These are phyloP conservation scores for Griposia aprilina DNA, from an alignment of 2,888 invertebrate genomes.

Conservation along the genomic window DNA sequence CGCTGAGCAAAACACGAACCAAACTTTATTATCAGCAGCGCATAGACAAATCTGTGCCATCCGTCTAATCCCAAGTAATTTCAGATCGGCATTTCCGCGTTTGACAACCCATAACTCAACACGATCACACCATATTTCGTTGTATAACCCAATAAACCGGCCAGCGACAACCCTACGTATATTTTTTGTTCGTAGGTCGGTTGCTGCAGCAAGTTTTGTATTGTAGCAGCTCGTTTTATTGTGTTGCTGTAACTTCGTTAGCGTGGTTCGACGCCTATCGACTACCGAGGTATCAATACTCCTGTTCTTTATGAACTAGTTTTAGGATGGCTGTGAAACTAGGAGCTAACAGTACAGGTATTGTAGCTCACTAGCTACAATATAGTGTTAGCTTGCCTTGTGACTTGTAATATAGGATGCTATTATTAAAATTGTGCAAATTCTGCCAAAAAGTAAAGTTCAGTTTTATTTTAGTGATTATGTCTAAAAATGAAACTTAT, in stretches of 20 bases:
- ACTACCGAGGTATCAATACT: slow-evolving; percentile 12
- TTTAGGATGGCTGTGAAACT: slow-evolving; percentile 1
- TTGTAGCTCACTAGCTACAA: background rate
- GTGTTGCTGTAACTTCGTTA: slow-evolving; percentile 59
- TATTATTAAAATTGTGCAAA: background rate
- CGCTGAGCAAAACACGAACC: background rate
- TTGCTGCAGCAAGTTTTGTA: slow-evolving; percentile 40
- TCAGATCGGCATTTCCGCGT: slow-evolving; percentile 16
- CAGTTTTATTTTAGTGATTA: background rate
- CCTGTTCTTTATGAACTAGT: slow-evolving; percentile 33
- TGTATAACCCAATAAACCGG: slow-evolving; percentile 29
- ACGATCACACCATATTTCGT: slow-evolving; percentile 39
- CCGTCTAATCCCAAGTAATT: slow-evolving; percentile 27
- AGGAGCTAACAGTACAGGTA: background rate
- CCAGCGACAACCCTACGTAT: background rate
- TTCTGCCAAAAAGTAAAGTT: background rate
- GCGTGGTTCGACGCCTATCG: slow-evolving; percentile 32
- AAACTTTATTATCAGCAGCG: background rate
- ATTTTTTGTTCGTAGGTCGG: slow-evolving; percentile 29
- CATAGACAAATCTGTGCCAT: slow-evolving; percentile 23
- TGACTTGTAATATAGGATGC: no score
- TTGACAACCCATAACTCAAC: slow-evolving; percentile 29
- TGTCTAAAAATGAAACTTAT: background rate
- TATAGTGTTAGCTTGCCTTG: no score
- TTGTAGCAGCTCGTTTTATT: slow-evolving; percentile 33